Conservation (phyloP, 2,113 vertebrate species). For the Podarcis raffonei region DNA sequence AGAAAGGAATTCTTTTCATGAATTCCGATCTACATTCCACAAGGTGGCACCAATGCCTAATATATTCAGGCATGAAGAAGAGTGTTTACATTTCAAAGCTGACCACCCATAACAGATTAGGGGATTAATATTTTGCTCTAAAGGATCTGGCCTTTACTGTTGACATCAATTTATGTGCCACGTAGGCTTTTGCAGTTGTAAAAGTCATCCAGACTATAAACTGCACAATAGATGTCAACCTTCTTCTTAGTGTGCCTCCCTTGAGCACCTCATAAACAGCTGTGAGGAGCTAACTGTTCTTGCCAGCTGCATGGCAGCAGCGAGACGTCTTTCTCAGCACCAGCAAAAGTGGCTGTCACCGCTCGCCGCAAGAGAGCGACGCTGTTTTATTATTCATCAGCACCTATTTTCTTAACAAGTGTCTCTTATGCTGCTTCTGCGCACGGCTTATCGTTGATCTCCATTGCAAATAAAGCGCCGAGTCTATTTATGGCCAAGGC, state of each 20-base stretch:
- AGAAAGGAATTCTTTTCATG: not conserved
- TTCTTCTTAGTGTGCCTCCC: constrained; percentile 51
- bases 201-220: constrained; percentile 74
- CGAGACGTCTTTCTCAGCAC: constrained; percentile 63
- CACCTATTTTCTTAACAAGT: constrained; percentile 56
- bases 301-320: constrained; percentile 55
- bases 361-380: constrained; percentile 28
- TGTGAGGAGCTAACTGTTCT: constrained; percentile 68
- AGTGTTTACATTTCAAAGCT: constrained; percentile 67
- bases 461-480: constrained; percentile 69
- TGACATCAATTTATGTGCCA: constrained; percentile 76
- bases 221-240: constrained; percentile 72
- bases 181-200: constrained; percentile 71
- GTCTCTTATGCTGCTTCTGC: constrained; percentile 39
- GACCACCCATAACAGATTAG: constrained; percentile 75
- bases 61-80: constrained; percentile 45
- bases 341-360: constrained; percentile 36
- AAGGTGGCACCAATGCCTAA: constrained; percentile 74
- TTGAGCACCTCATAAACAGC: constrained; percentile 70
- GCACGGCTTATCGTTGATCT: constrained; percentile 66
- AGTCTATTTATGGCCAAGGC: constrained; percentile 70
- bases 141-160: constrained; percentile 77
- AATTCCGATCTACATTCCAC: constrained; percentile 65
- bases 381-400: constrained; percentile 53
- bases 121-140: constrained; percentile 77